Conservation (phyloP, 2,113 vertebrate species). For the Petaurus breviceps region DNA sequence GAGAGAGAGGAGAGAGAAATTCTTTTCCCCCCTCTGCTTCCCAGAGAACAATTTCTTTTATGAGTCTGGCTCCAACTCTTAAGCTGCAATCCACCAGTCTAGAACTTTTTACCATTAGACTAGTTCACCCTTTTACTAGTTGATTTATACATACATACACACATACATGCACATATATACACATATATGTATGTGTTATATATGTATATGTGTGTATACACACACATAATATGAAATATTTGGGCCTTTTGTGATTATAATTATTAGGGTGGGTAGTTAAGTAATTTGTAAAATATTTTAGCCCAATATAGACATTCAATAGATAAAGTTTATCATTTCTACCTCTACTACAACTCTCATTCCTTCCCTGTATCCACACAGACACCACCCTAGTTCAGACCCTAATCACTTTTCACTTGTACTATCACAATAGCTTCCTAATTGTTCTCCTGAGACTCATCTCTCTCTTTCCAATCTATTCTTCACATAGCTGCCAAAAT, state of each 20-base stretch:
- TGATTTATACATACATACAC: too few relatives aligned
- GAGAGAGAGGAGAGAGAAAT: neutral
- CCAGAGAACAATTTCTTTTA: neutral
- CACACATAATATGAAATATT: too few relatives aligned
- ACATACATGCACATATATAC: too few relatives aligned
- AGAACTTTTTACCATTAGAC: neutral
- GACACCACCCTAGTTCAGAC: neutral
- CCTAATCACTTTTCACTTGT: neutral
- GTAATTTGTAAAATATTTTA: neutral
- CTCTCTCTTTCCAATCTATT: neutral
- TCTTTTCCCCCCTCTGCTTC: neutral
- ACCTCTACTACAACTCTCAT: neutral
- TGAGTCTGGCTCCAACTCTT: neutral
- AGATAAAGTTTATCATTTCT: neutral
- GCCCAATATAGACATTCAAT: neutral
- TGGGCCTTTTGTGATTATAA: too few relatives aligned
- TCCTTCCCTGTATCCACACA: neutral
- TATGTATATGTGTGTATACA: too few relatives aligned
- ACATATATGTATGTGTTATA: too few relatives aligned
- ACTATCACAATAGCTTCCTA: neutral
- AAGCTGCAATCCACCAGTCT: neutral
- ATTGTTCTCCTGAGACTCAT: neutral
- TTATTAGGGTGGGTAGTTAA: neutral
- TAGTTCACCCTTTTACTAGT: neutral
- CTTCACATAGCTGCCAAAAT: neutral